Base-by-base conservation (phyloP, 2,888 invertebrate genomes). In the Acrocyrtus sp. region DNA sequence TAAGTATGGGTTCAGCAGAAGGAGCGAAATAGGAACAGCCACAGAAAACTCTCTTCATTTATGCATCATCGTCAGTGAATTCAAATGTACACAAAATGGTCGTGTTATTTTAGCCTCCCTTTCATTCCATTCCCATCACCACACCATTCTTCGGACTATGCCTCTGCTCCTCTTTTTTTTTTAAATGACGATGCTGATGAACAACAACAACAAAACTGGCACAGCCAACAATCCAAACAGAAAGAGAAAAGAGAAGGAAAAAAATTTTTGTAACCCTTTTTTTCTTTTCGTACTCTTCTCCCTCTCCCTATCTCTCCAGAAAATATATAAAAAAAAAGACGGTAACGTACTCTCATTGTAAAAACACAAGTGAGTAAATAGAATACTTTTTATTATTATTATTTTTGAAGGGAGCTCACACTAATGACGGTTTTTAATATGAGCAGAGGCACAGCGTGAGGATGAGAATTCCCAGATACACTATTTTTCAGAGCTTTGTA, bases 61-160 rank as follows among this genome's bases (percentile, higher is more conserved):
- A 29, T 29, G 34, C 29, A 10, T 26, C 34, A 15, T 1, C 17
- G 17, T 58, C 47, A 21, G 2, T 15, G n/a, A 27, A 61, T 26
- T 50, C n/a, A 50, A 39, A 51, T 41, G 22, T 51, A 41, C 39
- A 22, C 24, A 24, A 8, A 22, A 6, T 3, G 21, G 27, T 41
- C 70, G 62, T 72, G 70, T 72, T 72, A 63, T 72, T 72, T 63
- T 72, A 63, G 63, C 70, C 53, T 72, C 63, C 70, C 70, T 72
- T 39, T n/a, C 56, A 62, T 54, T 70, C 34, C 43, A 24, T 54
- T 63, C 56, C 54, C 54, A 48, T 56, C 54, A n/a, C 27, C 56
- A 65, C n/a, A n/a, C n/a, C n/a, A n/a, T n/a, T n/a, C n/a, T n/a
- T n/a, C n/a, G n/a, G 43, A 45, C 45, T 45, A 5, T 17, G n/a